phyloP scores from a whole-genome alignment of 2,888 invertebrate genomes.

The Meta bourneti region DNA sequence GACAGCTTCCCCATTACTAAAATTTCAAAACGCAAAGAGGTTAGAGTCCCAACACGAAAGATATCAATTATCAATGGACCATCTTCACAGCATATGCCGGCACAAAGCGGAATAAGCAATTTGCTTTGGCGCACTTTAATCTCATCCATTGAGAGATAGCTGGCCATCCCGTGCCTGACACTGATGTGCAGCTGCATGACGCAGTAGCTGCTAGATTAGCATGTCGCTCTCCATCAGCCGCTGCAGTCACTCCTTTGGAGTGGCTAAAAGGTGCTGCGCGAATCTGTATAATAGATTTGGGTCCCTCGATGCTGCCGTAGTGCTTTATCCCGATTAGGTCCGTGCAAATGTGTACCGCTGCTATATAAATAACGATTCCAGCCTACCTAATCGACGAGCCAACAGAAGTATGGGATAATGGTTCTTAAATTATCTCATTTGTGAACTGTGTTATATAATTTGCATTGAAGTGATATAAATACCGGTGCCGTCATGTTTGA shows the following conservation, averaged over 20 bases:
- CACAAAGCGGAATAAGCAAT: slow-evolving; percentile 6
- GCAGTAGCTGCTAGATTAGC: slow-evolving; percentile 19
- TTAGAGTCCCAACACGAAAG: not conserved
- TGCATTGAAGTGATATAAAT: no score
- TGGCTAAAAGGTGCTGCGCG: slow-evolving; percentile 37
- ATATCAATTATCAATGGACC: not conserved
- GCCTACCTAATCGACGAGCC: not conserved
- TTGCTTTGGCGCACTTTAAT: slow-evolving; percentile 31
- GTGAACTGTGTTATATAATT: no score
- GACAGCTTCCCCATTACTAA: not conserved
- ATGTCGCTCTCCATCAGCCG: not conserved
- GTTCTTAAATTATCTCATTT: not conserved
- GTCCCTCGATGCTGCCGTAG: not conserved
- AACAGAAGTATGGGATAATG: not conserved
- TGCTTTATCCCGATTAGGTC: slow-evolving; percentile 4
- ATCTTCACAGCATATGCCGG: not conserved
- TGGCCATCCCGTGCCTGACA: not conserved
- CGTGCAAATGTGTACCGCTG: no score
- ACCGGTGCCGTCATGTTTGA: no score
- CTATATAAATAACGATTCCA: no score
- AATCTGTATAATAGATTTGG: slow-evolving; percentile 36
- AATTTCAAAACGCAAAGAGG: not conserved
- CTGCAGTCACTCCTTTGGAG: not conserved
- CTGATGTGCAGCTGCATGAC: slow-evolving; percentile 28
- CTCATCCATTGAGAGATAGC: not conserved